Evolutionary conservation across 2,797 vertebrate genomes (phyloP).

Genomic region (Sandelia bainsii): DNA sequence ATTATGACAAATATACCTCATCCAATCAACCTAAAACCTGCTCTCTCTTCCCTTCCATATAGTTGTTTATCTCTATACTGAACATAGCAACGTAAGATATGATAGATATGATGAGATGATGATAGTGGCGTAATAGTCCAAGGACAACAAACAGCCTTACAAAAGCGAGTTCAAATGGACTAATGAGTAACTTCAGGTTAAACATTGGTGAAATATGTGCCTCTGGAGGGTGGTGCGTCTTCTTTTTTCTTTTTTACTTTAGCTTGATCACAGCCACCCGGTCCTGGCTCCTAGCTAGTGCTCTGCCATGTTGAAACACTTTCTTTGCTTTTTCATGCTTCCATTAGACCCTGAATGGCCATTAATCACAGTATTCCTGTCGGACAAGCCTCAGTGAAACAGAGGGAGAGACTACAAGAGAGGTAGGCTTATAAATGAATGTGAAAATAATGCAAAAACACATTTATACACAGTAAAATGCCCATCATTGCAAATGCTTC

Average conservation of each 20-base stretch:
- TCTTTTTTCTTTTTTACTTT: slow-evolving; percentile 10
- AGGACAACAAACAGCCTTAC: slow-evolving; percentile 72
- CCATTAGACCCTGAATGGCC: slow-evolving; percentile 74
- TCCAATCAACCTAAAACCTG: slow-evolving; percentile 21
- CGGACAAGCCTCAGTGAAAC: slow-evolving; percentile 48
- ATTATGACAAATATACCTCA: slow-evolving; percentile 54
- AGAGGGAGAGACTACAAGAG: slow-evolving; percentile 35
- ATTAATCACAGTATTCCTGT: slow-evolving; percentile 77
- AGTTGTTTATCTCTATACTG: slow-evolving; percentile 50
- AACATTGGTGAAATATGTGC: slow-evolving; percentile 64
- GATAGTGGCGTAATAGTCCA: slow-evolving; percentile 69
- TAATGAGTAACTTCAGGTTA: slow-evolving; percentile 83
- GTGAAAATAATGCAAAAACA: no score
- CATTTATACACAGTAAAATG: not conserved
- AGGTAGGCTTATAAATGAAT: not conserved
- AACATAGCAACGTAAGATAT: slow-evolving; percentile 52
- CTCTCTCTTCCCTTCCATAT: slow-evolving; percentile 23
- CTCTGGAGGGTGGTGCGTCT: slow-evolving; percentile 11
- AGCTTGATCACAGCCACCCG: slow-evolving; percentile 17
- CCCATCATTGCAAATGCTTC: not conserved
- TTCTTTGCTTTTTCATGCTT: slow-evolving; percentile 69
- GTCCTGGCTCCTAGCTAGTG: slow-evolving; percentile 46
- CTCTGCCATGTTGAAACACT: slow-evolving; percentile 72
- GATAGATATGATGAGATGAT: no score
- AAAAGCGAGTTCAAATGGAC: slow-evolving; percentile 65